A percentile compares a stretch with the other conserved stretches of the same genome.
phyloP scores from a whole-genome alignment of 2,888 invertebrate genomes.

The Acronicta alni region DNA sequence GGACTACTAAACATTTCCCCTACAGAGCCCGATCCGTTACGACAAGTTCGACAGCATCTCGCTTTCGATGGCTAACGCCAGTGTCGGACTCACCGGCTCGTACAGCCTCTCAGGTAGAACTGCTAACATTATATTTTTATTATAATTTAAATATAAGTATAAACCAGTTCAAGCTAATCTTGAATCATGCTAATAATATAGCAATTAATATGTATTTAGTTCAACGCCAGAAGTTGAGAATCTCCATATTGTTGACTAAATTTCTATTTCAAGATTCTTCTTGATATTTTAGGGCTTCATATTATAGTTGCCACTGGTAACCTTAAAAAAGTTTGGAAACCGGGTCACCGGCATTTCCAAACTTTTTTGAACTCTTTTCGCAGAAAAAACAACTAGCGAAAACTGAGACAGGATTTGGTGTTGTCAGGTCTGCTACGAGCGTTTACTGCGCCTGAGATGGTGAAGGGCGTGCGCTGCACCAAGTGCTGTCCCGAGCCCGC shows the following conservation, averaged over 20 bases:
- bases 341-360: no score
- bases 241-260: no score
- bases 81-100: conserved; percentile 89
- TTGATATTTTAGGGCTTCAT: no score
- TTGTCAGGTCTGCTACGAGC: conserved; percentile 92
- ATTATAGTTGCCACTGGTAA: no score
- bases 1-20: background rate
- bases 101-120: conserved; percentile 84
- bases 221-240: no score
- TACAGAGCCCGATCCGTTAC: conserved; percentile 90
- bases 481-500: conserved; percentile 89
- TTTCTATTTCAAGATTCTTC: no score
- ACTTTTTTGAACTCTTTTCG: no score
- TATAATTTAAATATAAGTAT: no score
- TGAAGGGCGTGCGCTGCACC: conserved; percentile 95
- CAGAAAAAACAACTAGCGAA: background rate
- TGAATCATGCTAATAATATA: no score
- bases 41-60: conserved; percentile 97
- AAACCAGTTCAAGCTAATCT: no score
- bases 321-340: no score
- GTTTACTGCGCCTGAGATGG: conserved; percentile 95
- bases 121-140: background rate
- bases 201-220: no score
- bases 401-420: background rate
- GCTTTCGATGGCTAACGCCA: conserved; percentile 92